Base-by-base conservation (phyloP, 2,888 invertebrate genomes). In the Cabera pusaria region DNA sequence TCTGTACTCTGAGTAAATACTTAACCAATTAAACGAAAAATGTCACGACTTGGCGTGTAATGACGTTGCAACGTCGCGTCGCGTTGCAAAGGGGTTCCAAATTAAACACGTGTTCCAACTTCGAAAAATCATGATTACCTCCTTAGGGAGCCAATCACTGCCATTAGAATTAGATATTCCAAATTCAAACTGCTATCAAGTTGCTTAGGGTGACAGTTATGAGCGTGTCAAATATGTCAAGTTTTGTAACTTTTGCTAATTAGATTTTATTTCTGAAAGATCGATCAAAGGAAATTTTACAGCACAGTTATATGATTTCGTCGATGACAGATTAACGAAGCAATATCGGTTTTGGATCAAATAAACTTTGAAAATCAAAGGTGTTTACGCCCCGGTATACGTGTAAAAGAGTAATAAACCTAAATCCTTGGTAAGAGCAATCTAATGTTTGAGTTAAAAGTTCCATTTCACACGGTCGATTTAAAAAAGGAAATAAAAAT, bases 131-230 rank as follows among this genome's bases (percentile, higher is more conserved):
- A 69, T 83, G 83, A 87, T 88, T 84, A 76, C 77, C 80, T 85
- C 88, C 86, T 82, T 51, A 71, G 82, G 88, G 88, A 87, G 79
- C 81, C 86, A 87, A 86, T 88, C 83, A 85, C 75, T 62, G 76
- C 73, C 72, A 84, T 85, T 85, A 85, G 80, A 86, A 86, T 86
- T 85, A 86, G 86, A 85, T 83, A 84, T 85, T 84, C 72, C 69
- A 73, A 71, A 72, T 80, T 78, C 75, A 76, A 82, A 80, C 75
- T 64, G 65, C 65, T 82, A 86, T 86, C 82, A 58, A 70, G 70
- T 86, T 83, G 73, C 85, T 59, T 68, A 58, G 85, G 83, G 12
- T 72, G 75, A 73, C 71, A 72, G 64, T 66, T 69, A 61, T 59
- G 61, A 62, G n/a, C n/a, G n/a, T n/a, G n/a, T n/a, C n/a, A n/a